Evolutionary conservation across 2,888 invertebrate genomes (phyloP).

Genomic region (Tetragonula carbonaria): DNA sequence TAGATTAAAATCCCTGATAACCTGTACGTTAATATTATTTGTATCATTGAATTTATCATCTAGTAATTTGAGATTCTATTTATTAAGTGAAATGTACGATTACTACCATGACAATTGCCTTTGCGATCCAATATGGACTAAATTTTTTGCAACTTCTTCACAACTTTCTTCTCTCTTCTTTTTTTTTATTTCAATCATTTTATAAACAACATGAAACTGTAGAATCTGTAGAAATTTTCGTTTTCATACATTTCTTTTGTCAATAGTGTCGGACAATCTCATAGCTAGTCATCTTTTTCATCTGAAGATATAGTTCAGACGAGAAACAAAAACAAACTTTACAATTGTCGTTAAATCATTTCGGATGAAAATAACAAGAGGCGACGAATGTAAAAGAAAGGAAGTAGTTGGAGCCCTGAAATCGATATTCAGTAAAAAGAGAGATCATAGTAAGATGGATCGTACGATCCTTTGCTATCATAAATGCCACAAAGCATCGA

Average conservation of each 20-base stretch:
- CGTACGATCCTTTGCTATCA: slow-evolving; percentile 52
- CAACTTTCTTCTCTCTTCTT: not conserved
- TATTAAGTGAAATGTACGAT: slow-evolving; percentile 57
- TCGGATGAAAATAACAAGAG: slow-evolving; percentile 18
- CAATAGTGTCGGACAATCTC: slow-evolving; percentile 31
- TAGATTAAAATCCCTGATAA: too few relatives aligned
- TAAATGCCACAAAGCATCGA: slow-evolving; percentile 63
- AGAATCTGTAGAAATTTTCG: slow-evolving; percentile 42
- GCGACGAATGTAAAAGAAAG: not conserved
- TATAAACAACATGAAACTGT: slow-evolving; percentile 41
- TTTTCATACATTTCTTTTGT: slow-evolving; percentile 15
- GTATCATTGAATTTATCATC: slow-evolving; percentile 57
- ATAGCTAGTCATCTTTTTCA: not conserved
- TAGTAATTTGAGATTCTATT: slow-evolving; percentile 70
- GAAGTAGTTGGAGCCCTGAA: slow-evolving; percentile 23
- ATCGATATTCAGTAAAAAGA: slow-evolving; percentile 36
- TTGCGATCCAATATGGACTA: slow-evolving; percentile 42
- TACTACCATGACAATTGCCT: slow-evolving; percentile 66
- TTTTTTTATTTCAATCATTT: slow-evolving; percentile 16
- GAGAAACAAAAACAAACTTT: slow-evolving; percentile 26
- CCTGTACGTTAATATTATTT: slow-evolving; percentile 54
- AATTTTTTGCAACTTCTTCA: slow-evolving; percentile 34
- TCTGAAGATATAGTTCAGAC: slow-evolving; percentile 15
- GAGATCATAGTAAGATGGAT: slow-evolving; percentile 62
- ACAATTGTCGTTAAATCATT: slow-evolving; percentile 29